Conservation (phyloP, 2,797 vertebrate genomes). For the Enteromius trimaculatus region DNA sequence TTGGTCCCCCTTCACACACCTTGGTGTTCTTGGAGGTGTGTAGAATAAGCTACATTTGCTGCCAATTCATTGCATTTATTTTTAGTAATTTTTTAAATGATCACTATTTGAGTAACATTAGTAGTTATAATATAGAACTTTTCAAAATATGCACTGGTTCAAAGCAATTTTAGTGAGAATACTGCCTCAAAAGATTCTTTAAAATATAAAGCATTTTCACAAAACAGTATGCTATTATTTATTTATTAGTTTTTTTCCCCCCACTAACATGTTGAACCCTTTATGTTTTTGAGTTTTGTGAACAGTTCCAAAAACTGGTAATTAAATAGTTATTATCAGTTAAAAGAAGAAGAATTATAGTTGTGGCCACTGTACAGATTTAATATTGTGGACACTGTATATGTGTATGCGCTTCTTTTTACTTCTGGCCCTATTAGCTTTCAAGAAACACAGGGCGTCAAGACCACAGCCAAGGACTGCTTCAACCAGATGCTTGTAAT, state of each 20-base stretch:
- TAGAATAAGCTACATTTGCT: background rate
- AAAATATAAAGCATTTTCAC: background rate
- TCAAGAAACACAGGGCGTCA: constrained; percentile 23
- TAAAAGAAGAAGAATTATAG: background rate
- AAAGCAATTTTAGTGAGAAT: background rate
- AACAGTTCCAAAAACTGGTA: too few relatives aligned
- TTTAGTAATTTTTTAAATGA: background rate
- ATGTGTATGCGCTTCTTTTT: background rate
- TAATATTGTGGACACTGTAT: background rate
- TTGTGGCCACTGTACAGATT: background rate
- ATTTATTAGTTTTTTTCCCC: background rate
- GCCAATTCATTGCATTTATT: background rate
- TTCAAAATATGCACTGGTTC: background rate
- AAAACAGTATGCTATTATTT: background rate
- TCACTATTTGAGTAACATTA: background rate
- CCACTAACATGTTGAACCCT: background rate
- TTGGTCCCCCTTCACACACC: background rate
- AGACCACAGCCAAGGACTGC: constrained; percentile 3
- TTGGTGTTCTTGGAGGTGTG: background rate
- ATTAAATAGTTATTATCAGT: background rate
- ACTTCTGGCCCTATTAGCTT: background rate
- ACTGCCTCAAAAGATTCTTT: background rate
- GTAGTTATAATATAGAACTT: background rate
- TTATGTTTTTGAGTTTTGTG: background rate
- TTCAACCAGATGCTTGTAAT: constrained; percentile 34